Conservation (phyloP, 2,113 vertebrate genomes). For the Mobula birostris region DNA sequence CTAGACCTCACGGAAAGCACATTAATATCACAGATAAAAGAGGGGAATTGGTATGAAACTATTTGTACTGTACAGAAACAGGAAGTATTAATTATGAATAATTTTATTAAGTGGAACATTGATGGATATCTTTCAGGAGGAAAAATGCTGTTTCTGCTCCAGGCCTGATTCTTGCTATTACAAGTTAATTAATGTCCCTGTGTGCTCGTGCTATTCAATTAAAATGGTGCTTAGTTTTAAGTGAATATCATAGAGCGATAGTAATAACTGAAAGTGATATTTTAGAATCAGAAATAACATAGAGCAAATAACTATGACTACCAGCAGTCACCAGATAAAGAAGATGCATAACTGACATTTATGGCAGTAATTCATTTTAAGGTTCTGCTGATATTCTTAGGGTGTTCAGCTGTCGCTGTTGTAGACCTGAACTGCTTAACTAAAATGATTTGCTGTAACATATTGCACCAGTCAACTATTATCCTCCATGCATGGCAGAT, state of each 20-base stretch:
- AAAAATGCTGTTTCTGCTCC: not conserved
- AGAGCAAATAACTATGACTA: not conserved
- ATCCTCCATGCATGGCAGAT: not conserved
- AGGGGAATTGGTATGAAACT: not conserved
- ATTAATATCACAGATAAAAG: not conserved
- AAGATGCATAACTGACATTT: not conserved
- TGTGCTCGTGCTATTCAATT: not conserved
- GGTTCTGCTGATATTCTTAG: not conserved
- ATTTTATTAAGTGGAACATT: conserved; percentile 20
- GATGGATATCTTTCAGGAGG: not conserved
- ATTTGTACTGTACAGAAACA: not conserved
- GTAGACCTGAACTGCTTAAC: not conserved
- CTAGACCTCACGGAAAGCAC: not conserved
- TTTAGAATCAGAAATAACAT: not conserved
- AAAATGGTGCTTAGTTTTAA: conserved; percentile 2
- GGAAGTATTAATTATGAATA: conserved; percentile 2
- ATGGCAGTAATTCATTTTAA: not conserved
- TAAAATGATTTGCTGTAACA: not conserved
- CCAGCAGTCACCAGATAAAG: not conserved
- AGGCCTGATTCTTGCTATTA: not conserved
- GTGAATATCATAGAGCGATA: not conserved
- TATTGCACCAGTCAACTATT: not conserved
- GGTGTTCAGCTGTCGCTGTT: not conserved
- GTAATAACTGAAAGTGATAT: conserved; percentile 3
- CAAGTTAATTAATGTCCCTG: conserved; percentile 5